Evolutionary conservation across 2,797 vertebrate genomes (phyloP), one percentile per base, ranked within the genome.

Genomic region (Kryptopterus vitreolus): DNA sequence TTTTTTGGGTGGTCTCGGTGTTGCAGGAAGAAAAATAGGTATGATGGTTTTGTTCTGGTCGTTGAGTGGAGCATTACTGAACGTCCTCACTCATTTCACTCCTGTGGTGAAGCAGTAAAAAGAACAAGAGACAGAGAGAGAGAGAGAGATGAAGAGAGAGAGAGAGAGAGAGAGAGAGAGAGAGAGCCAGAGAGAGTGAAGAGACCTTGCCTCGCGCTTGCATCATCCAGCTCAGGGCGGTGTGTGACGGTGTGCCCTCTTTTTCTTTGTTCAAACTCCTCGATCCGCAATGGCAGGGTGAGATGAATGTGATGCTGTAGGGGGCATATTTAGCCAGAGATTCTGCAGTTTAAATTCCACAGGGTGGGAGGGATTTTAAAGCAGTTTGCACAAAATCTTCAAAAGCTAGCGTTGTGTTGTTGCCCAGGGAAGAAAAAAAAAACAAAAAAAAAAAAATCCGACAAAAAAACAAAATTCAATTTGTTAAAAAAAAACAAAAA

Each of bases 211-310:
- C 90, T 91, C 88, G 59, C 85, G 89, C 92, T 95, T 95, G 94
- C 94, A 95, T 95, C 94, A 95, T 92, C 90, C 91, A 85, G 87
- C 90, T 89, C 91, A 86, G 89, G 90, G 91, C 90, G 89, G 88
- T 90, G 92, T 93, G 92, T 93, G 91, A 89, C 91, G 90, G 92
- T 92, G 89, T 71, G 89, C 71, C 81, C 82, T 83, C 76, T 77
- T 80, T 77, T 84, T 80, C 81, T 81, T 79, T 83, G 66, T 80
- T 85, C 77, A 63, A 65, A 77, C 71, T 58, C 73, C 55, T 81
- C 79, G 73, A 72, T 81, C 57, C 33, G 55, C 58, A 82, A 78
- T 82, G 79, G 76, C 82, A 74, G 26, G 79, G 18, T 29, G 59
- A 82, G 84, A 85, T 82, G 76, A 83, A 77, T 72, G 77, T 74